phyloP scores from a whole-genome alignment of 2,113 vertebrate species.

The Alexandromys fortis region DNA sequence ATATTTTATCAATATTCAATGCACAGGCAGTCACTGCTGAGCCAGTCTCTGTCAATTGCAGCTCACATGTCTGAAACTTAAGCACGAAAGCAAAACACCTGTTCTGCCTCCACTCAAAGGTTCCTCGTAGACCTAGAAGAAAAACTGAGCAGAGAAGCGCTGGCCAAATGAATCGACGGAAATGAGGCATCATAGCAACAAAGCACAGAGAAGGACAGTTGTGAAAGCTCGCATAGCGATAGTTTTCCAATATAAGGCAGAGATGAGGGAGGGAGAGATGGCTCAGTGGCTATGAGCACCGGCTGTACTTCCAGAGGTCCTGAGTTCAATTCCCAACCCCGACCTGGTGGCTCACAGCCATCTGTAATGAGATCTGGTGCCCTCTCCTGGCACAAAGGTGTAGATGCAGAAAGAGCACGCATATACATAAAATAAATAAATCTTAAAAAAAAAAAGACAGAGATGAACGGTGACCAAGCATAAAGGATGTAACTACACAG shows the following conservation, averaged over 20 bases:
- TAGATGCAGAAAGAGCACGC: too few species aligned
- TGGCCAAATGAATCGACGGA: not conserved
- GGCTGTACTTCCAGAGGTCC: too few species aligned
- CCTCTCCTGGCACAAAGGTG: too few species aligned
- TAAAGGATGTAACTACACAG: accelerated
- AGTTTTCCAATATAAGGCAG: not conserved
- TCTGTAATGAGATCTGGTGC: too few species aligned
- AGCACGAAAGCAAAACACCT: not conserved
- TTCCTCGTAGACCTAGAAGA: not conserved
- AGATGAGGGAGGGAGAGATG: too few species aligned
- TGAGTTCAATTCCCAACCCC: too few species aligned
- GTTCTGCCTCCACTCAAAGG: not conserved
- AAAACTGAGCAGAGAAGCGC: not conserved
- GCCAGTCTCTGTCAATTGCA: not conserved
- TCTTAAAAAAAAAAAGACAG: too few species aligned
- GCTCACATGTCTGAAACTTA: not conserved
- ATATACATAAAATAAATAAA: too few species aligned
- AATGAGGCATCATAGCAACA: not conserved
- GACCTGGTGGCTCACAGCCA: too few species aligned
- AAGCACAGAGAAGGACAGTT: not conserved
- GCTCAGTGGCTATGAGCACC: too few species aligned
- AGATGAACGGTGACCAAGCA: not conserved
- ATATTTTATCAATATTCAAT: not conserved
- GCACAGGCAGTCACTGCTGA: not conserved
- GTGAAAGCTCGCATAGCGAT: not conserved